Evolutionary conservation across 2,888 invertebrate genomes (phyloP).

Genomic region (Lasioglossum malachurum): DNA sequence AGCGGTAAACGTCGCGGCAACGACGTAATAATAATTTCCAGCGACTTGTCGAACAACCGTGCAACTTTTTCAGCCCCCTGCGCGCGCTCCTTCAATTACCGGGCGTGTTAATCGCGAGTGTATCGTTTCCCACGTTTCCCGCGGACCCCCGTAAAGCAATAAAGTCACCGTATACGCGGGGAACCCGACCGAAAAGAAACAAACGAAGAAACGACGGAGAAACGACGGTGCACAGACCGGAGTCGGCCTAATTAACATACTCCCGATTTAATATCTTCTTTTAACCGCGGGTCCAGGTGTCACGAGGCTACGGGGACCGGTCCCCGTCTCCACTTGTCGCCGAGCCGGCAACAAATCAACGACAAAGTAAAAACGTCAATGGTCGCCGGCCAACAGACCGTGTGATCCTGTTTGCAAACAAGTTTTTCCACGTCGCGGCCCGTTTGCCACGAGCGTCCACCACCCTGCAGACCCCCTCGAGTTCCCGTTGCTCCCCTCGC

Average conservation of each 20-base stretch:
- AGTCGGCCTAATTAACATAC: constrained; percentile 47
- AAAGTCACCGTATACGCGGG: constrained; percentile 18
- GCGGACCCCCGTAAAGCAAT: constrained; percentile 32
- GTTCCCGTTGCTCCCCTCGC: background rate
- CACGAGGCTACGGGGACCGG: constrained; percentile 37
- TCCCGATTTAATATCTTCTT: constrained; percentile 57
- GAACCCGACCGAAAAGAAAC: background rate
- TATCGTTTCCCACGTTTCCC: constrained; percentile 22
- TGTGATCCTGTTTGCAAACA: constrained; percentile 36
- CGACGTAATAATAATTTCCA: background rate
- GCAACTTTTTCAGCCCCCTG: background rate
- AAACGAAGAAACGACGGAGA: constrained; percentile 14
- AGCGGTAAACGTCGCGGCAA: background rate
- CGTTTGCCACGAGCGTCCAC: constrained; percentile 1
- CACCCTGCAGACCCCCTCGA: background rate
- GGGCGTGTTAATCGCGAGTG: background rate
- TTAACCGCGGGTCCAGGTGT: constrained; percentile 23
- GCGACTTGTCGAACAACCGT: background rate
- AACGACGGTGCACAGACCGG: constrained; percentile 17
- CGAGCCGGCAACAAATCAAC: constrained; percentile 54
- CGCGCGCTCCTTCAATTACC: background rate
- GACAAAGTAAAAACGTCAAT: constrained; percentile 56
- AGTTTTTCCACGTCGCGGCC: constrained; percentile 18
- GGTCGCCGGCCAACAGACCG: constrained; percentile 38
- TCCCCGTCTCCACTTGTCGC: constrained; percentile 40